A percentile compares a stretch with the other conserved stretches of the same genome.
Conservation (phyloP, 2,797 vertebrate genomes). For the Falco naumanni region DNA sequence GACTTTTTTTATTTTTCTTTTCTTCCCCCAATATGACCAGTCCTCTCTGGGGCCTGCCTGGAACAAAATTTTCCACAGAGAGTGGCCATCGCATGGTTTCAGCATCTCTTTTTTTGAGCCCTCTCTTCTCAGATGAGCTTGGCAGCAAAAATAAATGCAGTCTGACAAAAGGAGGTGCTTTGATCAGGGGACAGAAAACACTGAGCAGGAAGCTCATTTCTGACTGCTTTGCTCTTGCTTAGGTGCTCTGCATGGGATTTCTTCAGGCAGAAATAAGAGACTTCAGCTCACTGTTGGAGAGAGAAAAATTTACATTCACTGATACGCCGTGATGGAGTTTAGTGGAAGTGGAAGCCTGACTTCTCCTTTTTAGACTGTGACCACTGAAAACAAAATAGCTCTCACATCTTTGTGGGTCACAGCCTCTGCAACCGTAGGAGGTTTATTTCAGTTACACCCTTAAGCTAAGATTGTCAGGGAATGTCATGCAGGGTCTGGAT, state of each 20-base stretch:
- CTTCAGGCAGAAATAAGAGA: neutral
- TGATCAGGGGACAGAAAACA: neutral
- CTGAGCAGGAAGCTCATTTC: neutral
- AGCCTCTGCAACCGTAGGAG: neutral
- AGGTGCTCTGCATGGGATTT: neutral
- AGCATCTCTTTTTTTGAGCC: neutral
- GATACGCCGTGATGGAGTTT: neutral
- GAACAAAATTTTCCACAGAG: neutral
- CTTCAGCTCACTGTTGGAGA: neutral
- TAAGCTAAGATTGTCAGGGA: neutral
- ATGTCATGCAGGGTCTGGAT: accelerated
- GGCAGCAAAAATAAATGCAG: neutral
- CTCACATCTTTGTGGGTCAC: neutral
- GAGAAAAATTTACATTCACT: neutral
- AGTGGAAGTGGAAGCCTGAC: neutral
- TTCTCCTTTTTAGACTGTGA: neutral
- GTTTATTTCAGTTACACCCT: neutral
- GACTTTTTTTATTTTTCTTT: neutral
- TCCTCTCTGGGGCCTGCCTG: neutral
- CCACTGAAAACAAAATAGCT: neutral
- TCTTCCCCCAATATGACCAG: neutral
- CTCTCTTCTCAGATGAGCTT: conserved; percentile 20
- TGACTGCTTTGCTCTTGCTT: neutral
- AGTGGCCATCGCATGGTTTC: neutral
- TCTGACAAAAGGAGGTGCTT: neutral